A percentile compares a stretch with the other conserved stretches of the same genome.
These are phyloP conservation scores for Heterodera carotae DNA, from an alignment of 1,140 invertebrate species.

Conservation along the genomic window DNA sequence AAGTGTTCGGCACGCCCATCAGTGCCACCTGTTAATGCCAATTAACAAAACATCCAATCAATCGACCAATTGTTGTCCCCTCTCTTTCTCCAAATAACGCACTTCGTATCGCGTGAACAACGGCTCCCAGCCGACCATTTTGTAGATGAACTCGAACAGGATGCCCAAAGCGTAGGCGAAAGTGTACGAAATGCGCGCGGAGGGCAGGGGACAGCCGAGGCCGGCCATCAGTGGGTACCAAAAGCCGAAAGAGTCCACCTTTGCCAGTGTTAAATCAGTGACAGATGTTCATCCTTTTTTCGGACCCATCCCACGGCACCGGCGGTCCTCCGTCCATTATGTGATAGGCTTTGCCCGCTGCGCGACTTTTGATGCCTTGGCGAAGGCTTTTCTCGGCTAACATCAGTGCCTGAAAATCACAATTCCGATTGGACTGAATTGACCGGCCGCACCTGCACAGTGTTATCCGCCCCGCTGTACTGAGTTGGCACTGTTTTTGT, in stretches of 20 bases:
- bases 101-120: slow-evolving; percentile 52
- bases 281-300: neutral
- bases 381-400: slow-evolving; percentile 51
- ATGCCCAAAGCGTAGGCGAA: slow-evolving; percentile 46
- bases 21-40: slow-evolving; percentile 29
- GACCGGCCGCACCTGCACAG: slow-evolving; percentile 16
- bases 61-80: neutral
- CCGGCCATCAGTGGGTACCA: slow-evolving; percentile 44
- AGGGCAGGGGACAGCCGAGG: slow-evolving; percentile 28
- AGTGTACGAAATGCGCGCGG: slow-evolving; percentile 14
- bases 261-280: slow-evolving; percentile 19
- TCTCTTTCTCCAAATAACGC: slow-evolving; percentile 9
- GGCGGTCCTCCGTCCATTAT: slow-evolving; percentile 49
- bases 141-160: slow-evolving; percentile 43
- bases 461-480: slow-evolving; percentile 53
- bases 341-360: slow-evolving; percentile 45
- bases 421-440: neutral
- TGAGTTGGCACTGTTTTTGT: slow-evolving; percentile 40
- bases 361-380: slow-evolving; percentile 26
- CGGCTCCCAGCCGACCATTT: slow-evolving; percentile 42
- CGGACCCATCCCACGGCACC: slow-evolving; percentile 3
- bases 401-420: slow-evolving; percentile 40
- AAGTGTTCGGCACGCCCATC: slow-evolving; percentile 51
- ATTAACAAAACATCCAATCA: too few species aligned
- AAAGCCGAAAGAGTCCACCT: slow-evolving; percentile 37